phyloP scores from a whole-genome alignment of 2,113 vertebrate genomes.

The Puffinus mauretanicus region DNA sequence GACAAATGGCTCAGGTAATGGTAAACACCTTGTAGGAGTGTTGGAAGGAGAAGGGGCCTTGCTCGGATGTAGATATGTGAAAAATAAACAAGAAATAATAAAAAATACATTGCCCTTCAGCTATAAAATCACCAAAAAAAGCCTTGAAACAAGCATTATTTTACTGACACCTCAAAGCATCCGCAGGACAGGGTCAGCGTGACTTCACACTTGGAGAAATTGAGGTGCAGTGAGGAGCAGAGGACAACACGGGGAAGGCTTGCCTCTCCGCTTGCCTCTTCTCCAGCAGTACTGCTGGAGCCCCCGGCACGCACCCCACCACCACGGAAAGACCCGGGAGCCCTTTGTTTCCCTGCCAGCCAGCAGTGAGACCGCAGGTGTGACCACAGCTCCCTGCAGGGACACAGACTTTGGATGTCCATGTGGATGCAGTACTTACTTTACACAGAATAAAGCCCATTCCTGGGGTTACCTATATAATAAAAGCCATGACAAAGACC shows the following conservation, averaged over 20 bases:
- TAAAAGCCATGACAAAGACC: background rate
- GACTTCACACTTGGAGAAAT: background rate
- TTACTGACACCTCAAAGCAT: background rate
- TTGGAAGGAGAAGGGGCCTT: background rate
- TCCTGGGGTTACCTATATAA: background rate
- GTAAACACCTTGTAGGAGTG: background rate
- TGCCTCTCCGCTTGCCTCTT: background rate
- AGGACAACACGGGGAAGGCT: background rate
- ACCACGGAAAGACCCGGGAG: background rate
- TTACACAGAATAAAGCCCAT: background rate
- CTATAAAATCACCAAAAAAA: background rate
- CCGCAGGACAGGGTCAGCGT: background rate
- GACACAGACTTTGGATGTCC: background rate
- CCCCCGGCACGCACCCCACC: fast-evolving
- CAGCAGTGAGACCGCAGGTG: fast-evolving
- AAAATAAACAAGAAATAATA: background rate
- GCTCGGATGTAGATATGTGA: background rate
- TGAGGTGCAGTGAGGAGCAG: background rate
- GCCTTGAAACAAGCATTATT: background rate
- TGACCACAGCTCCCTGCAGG: background rate
- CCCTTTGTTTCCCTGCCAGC: background rate
- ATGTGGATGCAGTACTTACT: background rate
- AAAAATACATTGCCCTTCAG: background rate
- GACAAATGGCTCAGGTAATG: background rate
- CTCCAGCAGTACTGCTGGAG: background rate